A percentile compares a stretch with the other conserved stretches of the same genome.
Evolutionary conservation across 2,113 vertebrate species (phyloP).

Genomic region (Mellivora capensis): DNA sequence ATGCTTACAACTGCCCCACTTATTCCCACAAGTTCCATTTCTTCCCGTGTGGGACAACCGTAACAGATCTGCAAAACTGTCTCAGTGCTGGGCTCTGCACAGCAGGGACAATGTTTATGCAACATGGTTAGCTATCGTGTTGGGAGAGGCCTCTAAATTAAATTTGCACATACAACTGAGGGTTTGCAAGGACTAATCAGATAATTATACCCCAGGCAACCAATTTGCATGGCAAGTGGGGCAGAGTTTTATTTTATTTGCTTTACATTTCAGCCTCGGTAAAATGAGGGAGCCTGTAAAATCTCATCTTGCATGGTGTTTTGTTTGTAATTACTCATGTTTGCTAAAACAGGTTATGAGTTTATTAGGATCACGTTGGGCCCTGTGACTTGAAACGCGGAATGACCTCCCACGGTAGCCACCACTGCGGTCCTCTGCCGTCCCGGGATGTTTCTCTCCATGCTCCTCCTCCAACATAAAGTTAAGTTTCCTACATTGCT

Average conservation of each 20-base stretch:
- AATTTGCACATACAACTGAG: conserved; percentile 44
- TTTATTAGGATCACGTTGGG: conserved; percentile 23
- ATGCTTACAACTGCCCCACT: background rate
- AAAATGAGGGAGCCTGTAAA: conserved; percentile 35
- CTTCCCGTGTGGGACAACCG: background rate
- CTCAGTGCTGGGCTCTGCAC: background rate
- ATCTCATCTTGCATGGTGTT: conserved; percentile 44
- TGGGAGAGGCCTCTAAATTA: conserved; percentile 29
- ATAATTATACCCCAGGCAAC: conserved; percentile 66
- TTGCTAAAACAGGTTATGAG: conserved; percentile 9
- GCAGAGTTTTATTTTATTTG: conserved; percentile 62
- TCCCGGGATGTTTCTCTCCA: background rate
- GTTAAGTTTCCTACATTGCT: background rate
- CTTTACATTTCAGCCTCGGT: conserved; percentile 49
- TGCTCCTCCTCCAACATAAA: background rate
- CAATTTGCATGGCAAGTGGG: conserved; percentile 27
- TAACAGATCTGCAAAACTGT: background rate
- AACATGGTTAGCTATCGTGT: background rate
- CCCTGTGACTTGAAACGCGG: conserved; percentile 9
- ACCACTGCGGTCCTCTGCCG: background rate
- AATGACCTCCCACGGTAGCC: conserved; percentile 53
- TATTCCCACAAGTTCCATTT: background rate
- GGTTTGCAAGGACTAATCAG: conserved; percentile 54
- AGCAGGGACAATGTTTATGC: background rate
- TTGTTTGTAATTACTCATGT: conserved; percentile 48